Percentiles rank a stretch among this genome's conserved stretches.
phyloP scores from a whole-genome alignment of 1,140 invertebrate genomes.

The Neodiprion pinetum region DNA sequence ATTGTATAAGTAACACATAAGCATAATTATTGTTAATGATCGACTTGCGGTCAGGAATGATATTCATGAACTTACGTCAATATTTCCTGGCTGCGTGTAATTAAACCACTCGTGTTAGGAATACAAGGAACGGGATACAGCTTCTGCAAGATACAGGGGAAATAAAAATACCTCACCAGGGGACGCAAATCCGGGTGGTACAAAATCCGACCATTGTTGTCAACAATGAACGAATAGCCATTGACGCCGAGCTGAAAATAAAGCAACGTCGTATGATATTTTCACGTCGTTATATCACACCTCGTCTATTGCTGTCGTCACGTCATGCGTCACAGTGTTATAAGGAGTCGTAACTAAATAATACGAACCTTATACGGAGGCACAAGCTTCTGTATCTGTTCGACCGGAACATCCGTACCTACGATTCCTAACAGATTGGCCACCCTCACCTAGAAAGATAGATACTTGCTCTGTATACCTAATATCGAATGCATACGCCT shows the following conservation, averaged over 20 bases:
- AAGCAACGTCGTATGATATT: constrained; percentile 19
- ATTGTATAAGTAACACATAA: not conserved
- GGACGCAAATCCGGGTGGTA: constrained; percentile 98
- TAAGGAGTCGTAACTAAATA: not conserved
- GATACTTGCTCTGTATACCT: constrained; percentile 20
- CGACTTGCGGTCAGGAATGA: not conserved
- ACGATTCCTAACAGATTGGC: constrained; percentile 93
- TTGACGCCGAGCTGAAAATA: constrained; percentile 87
- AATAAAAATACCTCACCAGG: constrained; percentile 68
- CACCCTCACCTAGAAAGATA: constrained; percentile 70
- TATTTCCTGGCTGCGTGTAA: constrained; percentile 49
- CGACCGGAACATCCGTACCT: constrained; percentile 91
- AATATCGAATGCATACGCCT: constrained; percentile 17
- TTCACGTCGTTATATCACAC: no score
- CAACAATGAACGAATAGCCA: constrained; percentile 95
- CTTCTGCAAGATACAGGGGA: not conserved
- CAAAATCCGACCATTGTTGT: constrained; percentile 96
- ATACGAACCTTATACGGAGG: constrained; percentile 83
- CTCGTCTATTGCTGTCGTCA: no score
- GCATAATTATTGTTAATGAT: not conserved
- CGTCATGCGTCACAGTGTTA: constrained; percentile 16
- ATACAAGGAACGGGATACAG: constrained; percentile 17
- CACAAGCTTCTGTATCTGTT: constrained; percentile 90
- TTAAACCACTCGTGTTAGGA: constrained; percentile 17
- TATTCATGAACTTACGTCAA: constrained; percentile 45